Percentiles rank a stretch among this genome's conserved stretches.
phyloP scores from a whole-genome alignment of 2,888 invertebrate species.

The Meteorus cinctellus region DNA sequence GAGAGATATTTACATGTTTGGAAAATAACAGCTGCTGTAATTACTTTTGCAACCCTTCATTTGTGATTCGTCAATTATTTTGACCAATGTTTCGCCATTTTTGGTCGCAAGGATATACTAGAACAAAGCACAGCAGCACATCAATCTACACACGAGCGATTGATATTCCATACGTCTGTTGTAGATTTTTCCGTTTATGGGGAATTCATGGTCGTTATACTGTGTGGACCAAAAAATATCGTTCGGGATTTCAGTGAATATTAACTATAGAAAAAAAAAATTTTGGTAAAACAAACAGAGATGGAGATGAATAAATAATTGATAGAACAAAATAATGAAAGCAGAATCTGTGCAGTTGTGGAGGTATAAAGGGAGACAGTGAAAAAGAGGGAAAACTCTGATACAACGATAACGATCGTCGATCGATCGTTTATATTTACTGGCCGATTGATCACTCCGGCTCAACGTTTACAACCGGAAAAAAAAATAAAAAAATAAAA shows the following conservation, averaged over 20 bases:
- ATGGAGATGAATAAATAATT: constrained; percentile 34
- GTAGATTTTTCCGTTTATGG: constrained; percentile 30
- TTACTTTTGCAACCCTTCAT: no score
- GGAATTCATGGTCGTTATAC: constrained; percentile 39
- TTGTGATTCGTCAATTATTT: no score
- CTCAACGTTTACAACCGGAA: constrained; percentile 20
- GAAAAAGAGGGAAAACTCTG: constrained; percentile 11
- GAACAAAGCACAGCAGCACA: constrained; percentile 11
- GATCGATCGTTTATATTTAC: constrained; percentile 39
- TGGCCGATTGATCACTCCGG: constrained; percentile 32
- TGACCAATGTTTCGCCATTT: no score
- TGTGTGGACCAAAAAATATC: constrained; percentile 12
- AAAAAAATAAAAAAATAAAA: constrained; percentile 7
- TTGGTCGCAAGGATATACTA: neutral
- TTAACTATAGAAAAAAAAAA: constrained; percentile 7
- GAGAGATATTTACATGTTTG: neutral
- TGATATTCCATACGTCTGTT: constrained; percentile 44
- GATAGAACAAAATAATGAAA: constrained; percentile 9
- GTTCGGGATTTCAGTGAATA: constrained; percentile 28
- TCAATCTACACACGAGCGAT: constrained; percentile 43
- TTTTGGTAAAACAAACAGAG: neutral
- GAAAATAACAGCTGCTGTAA: neutral
- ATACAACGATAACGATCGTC: constrained; percentile 33
- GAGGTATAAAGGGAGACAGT: constrained; percentile 13
- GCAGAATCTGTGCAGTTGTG: neutral